Conservation (phyloP, 2,113 vertebrate genomes). For the Osmerus mordax region DNA sequence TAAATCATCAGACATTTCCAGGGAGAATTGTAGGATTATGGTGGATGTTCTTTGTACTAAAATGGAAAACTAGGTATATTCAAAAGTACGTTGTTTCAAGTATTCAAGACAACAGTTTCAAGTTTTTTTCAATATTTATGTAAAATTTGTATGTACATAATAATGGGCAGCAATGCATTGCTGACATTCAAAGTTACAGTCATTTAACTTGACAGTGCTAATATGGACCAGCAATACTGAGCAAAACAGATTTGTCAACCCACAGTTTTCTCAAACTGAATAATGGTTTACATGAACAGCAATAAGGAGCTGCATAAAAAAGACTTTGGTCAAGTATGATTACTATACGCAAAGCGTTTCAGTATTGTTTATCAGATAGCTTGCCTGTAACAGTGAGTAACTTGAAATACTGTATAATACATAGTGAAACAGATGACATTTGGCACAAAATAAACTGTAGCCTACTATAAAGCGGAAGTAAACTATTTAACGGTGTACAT, state of each 20-base stretch:
- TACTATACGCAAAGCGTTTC: not conserved
- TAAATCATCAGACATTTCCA: too few relatives aligned
- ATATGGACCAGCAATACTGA: slow-evolving; percentile 40
- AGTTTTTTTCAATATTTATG: slow-evolving; percentile 67
- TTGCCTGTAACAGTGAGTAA: not conserved
- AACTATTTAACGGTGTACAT: not conserved
- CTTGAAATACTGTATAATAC: not conserved
- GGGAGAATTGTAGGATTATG: too few relatives aligned
- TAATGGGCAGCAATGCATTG: slow-evolving; percentile 60
- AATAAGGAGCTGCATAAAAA: slow-evolving; percentile 26
- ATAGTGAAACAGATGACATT: not conserved
- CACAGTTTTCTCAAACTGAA: slow-evolving; percentile 10
- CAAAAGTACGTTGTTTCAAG: slow-evolving; percentile 4
- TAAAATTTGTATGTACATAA: slow-evolving; percentile 75
- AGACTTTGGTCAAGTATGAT: slow-evolving; percentile 15
- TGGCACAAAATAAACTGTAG: slow-evolving; percentile 6
- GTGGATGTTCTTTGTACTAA: not conserved
- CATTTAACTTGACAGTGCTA: slow-evolving; percentile 59
- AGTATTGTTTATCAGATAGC: not conserved
- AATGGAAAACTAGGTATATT: not conserved
- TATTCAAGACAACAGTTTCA: slow-evolving; percentile 26
- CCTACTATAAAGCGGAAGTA: not conserved
- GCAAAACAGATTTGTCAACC: slow-evolving; percentile 36
- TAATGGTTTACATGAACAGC: slow-evolving; percentile 11
- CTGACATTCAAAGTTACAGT: slow-evolving; percentile 51